phyloP scores from a whole-genome alignment of 2,888 invertebrate genomes.

The Osmoderma eremita region DNA sequence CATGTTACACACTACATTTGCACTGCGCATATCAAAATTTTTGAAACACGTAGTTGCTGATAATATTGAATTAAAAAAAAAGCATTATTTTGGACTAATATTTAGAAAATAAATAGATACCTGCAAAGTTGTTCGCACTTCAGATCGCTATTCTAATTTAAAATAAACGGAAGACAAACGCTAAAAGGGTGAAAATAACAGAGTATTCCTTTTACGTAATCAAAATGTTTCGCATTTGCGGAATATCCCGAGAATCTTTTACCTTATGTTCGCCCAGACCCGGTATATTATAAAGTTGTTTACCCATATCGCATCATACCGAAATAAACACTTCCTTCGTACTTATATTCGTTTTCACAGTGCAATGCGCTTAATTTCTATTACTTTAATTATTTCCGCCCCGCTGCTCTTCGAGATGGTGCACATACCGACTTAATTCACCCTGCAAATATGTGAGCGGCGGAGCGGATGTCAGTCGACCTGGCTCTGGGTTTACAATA shows the following conservation, averaged over 20 bases:
- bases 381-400: conserved; percentile 24
- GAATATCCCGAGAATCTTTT: no score
- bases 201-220: conserved; percentile 13
- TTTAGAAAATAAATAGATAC: no score
- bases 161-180: conserved; percentile 13
- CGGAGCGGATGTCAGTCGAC: not conserved
- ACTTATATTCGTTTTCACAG: conserved; percentile 5
- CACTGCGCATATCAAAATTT: no score
- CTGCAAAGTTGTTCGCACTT: not conserved
- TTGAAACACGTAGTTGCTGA: no score
- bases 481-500: conserved; percentile 13
- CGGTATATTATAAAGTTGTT: no score
- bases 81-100: no score
- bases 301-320: not conserved
- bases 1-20: no score
- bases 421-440: not conserved
- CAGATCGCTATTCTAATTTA: conserved; percentile 18
- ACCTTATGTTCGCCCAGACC: no score
- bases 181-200: conserved; percentile 14
- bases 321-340: not conserved
- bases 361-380: conserved; percentile 16
- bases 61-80: no score
- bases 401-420: not conserved
- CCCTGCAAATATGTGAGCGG: not conserved
- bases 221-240: not conserved